Percentiles rank a stretch among this genome's conserved stretches.
phyloP scores from a whole-genome alignment of 1,140 invertebrate genomes.

The Nautilus pompilius region DNA sequence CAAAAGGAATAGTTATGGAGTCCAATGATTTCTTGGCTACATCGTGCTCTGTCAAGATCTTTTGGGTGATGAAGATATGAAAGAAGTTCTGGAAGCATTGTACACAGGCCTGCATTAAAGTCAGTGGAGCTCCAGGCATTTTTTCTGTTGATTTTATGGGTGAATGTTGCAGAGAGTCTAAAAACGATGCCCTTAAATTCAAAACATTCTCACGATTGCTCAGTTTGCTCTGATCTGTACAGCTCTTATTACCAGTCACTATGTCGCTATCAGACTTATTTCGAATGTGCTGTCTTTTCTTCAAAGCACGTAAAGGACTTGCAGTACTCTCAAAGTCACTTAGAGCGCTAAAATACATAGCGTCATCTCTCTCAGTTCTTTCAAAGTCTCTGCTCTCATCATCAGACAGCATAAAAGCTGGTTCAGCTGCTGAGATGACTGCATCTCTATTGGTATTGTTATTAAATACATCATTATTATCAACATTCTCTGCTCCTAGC shows the following conservation, averaged over 20 bases:
- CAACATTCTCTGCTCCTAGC: slow-evolving; percentile 15
- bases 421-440: too few relatives aligned
- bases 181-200: neutral
- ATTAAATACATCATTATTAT: too few relatives aligned
- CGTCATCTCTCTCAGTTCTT: too few relatives aligned
- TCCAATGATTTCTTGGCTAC: slow-evolving; percentile 24
- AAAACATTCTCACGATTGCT: too few relatives aligned
- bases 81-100: slow-evolving; percentile 70
- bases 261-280: too few relatives aligned
- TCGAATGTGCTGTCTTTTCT: too few relatives aligned
- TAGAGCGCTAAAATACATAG: too few relatives aligned
- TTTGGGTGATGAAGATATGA: slow-evolving; percentile 59
- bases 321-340: too few relatives aligned
- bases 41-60: slow-evolving; percentile 48
- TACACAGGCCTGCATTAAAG: slow-evolving; percentile 61
- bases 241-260: too few relatives aligned
- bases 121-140: slow-evolving; percentile 20
- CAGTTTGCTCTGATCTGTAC: too few relatives aligned
- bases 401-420: neutral
- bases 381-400: neutral
- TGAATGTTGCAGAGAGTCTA: neutral
- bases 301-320: too few relatives aligned
- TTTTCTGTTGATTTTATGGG: slow-evolving; percentile 1
- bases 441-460: too few relatives aligned
- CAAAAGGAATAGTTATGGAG: slow-evolving; percentile 7